These are phyloP conservation scores for Scaeva pyrastri DNA, from an alignment of 2,888 invertebrate genomes.

Conservation along the genomic window DNA sequence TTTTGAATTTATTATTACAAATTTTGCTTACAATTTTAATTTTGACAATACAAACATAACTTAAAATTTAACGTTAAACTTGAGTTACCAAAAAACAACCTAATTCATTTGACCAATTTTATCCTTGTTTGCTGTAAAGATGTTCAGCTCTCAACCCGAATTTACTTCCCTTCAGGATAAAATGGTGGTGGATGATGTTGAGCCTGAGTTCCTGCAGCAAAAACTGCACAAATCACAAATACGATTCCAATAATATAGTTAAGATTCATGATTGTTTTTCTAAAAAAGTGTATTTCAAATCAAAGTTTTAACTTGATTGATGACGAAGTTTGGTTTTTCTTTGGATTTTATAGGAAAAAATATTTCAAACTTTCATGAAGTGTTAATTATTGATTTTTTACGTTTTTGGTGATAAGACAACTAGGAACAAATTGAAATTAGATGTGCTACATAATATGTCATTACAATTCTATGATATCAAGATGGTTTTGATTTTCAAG, in stretches of 20 bases:
- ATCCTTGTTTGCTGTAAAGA: too few relatives aligned
- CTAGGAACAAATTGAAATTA: neutral
- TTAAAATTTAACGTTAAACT: too few relatives aligned
- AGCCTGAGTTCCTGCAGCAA: neutral
- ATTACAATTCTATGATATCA: too few relatives aligned
- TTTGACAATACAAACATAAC: too few relatives aligned
- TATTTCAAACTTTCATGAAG: neutral
- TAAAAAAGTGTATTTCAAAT: too few relatives aligned
- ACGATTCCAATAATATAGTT: neutral
- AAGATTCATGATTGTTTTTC: neutral
- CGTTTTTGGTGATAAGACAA: neutral
- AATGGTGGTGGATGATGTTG: constrained; percentile 1
- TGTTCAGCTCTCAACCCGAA: fast-evolving
- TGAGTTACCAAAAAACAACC: too few relatives aligned
- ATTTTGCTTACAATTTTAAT: too few relatives aligned
- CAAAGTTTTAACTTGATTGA: too few relatives aligned
- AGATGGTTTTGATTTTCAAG: too few relatives aligned
- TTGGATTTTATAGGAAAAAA: neutral
- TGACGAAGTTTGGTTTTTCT: neutral
- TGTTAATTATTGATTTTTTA: neutral
- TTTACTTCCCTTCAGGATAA: neutral
- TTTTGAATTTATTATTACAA: too few relatives aligned
- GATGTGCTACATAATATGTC: neutral
- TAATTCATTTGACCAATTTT: too few relatives aligned
- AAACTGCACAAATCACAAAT: neutral